These are phyloP conservation scores for Podargus strigoides DNA, from an alignment of 2,797 vertebrate genomes.

Conservation along the genomic window DNA sequence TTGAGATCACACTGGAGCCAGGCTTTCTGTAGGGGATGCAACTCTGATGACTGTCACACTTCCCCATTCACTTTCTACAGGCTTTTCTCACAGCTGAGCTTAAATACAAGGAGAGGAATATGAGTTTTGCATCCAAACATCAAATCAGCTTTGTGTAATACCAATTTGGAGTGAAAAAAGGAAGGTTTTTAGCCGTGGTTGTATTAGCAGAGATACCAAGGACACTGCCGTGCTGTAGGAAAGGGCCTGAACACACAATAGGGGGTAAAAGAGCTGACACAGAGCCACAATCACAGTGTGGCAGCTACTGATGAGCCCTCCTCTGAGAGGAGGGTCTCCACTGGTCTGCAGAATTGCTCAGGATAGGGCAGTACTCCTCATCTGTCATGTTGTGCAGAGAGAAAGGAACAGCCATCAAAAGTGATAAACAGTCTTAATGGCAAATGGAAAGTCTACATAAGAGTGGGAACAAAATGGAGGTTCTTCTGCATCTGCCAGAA, in stretches of 20 bases:
- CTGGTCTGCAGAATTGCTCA: background rate
- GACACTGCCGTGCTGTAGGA: background rate
- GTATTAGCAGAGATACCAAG: background rate
- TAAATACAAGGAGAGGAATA: background rate
- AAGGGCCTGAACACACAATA: background rate
- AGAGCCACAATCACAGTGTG: background rate
- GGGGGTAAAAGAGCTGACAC: background rate
- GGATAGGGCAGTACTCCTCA: background rate
- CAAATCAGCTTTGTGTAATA: background rate
- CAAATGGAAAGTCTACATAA: slow-evolving; percentile 4
- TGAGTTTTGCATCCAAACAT: background rate
- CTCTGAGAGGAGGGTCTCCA: background rate
- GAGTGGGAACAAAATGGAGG: background rate
- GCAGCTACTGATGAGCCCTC: background rate
- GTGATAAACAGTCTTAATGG: background rate
- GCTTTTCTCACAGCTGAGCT: background rate
- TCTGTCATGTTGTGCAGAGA: background rate
- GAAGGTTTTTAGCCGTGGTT: background rate
- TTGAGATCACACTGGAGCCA: slow-evolving; percentile 16
- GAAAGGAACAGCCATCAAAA: slow-evolving; percentile 15
- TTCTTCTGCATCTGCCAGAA: background rate
- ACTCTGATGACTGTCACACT: background rate
- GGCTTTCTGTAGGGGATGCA: background rate
- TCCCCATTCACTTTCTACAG: background rate
- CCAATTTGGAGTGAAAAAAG: background rate